Conservation (phyloP, 2,113 vertebrate genomes). For the Tachycineta bicolor region DNA sequence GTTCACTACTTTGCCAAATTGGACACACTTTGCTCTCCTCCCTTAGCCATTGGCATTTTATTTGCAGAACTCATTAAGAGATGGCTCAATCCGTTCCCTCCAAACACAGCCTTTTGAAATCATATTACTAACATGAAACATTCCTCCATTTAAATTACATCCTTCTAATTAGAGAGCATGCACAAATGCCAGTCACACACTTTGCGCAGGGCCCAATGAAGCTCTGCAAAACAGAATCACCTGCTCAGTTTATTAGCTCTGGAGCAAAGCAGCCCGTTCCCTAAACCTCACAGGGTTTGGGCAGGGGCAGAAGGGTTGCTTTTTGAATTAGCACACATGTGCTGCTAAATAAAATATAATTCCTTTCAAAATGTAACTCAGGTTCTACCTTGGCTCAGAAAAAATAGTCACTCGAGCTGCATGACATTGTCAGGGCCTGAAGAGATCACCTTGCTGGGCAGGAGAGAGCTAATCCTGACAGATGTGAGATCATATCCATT, state of each 20-base stretch:
- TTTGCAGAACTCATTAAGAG: slow-evolving; percentile 40
- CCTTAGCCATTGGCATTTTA: slow-evolving; percentile 49
- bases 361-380: slow-evolving; percentile 45
- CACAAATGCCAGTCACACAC: slow-evolving; percentile 51
- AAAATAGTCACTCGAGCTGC: slow-evolving; percentile 17
- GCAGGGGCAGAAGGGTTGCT: slow-evolving; percentile 1
- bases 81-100: slow-evolving; percentile 35
- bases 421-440: slow-evolving; percentile 57
- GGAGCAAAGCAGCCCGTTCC: neutral
- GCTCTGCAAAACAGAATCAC: slow-evolving; percentile 18
- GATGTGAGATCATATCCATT: slow-evolving; percentile 63
- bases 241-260: slow-evolving; percentile 32
- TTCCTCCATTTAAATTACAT: slow-evolving; percentile 30
- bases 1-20: slow-evolving; percentile 39
- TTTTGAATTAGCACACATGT: slow-evolving; percentile 16
- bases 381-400: slow-evolving; percentile 27
- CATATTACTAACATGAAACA: slow-evolving; percentile 55
- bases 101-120: slow-evolving; percentile 49
- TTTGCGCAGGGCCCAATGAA: neutral
- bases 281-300: slow-evolving; percentile 14
- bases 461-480: slow-evolving; percentile 61
- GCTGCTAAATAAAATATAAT: slow-evolving; percentile 59
- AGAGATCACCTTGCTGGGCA: slow-evolving; percentile 61
- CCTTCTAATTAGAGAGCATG: slow-evolving; percentile 42
- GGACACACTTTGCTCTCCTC: slow-evolving; percentile 21